Conservation (phyloP, 2,888 invertebrate genomes). For the Hydropsyche betteni region DNA sequence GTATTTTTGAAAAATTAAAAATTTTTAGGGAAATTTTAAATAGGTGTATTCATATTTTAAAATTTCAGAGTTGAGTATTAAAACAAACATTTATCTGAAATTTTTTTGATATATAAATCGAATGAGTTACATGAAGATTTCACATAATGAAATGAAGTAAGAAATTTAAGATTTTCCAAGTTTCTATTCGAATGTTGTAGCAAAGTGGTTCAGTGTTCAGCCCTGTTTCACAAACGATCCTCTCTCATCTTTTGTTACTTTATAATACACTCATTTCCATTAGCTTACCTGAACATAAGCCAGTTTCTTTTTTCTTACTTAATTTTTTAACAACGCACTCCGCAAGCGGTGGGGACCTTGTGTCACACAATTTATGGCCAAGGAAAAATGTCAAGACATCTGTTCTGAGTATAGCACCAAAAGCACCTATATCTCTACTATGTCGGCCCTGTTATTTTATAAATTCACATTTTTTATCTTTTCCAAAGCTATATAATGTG, state of each 20-base stretch:
- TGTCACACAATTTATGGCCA: slow-evolving; percentile 44
- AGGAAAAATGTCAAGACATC: slow-evolving; percentile 49
- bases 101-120: no score
- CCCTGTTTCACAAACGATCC: slow-evolving; percentile 14
- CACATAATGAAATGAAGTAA: no score
- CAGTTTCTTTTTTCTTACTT: slow-evolving; percentile 46
- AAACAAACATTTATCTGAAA: no score
- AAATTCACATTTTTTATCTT: slow-evolving; percentile 39
- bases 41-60: no score
- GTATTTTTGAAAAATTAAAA: no score
- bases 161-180: no score
- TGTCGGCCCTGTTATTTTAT: slow-evolving; percentile 30
- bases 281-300: slow-evolving; percentile 48
- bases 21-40: no score
- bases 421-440: slow-evolving; percentile 34
- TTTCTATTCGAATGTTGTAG: neutral
- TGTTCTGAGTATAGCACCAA: slow-evolving; percentile 48
- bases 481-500: neutral
- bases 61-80: no score
- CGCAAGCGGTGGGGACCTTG: slow-evolving; percentile 38
- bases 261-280: slow-evolving; percentile 50
- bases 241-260: slow-evolving; percentile 45
- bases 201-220: neutral
- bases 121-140: no score
- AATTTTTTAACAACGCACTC: slow-evolving; percentile 49